Evolutionary conservation across 2,888 invertebrate species (phyloP), one percentile per base, ranked within the genome.

Genomic region (Campaea margaritaria): DNA sequence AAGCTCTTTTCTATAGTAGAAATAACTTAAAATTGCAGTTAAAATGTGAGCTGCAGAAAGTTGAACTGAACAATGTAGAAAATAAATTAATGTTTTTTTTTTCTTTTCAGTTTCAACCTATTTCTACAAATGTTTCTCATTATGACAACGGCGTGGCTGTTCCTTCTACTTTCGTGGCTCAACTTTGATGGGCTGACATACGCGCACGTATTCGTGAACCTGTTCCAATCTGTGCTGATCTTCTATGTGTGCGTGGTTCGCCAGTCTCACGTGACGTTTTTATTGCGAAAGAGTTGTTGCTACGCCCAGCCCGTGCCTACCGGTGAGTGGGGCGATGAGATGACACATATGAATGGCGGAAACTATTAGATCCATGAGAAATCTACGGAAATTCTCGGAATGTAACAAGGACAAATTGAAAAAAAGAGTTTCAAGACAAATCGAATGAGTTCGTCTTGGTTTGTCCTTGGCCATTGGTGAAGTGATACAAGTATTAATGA

Each of bases 291-390:
- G 85, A 95, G 96, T 52, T 97, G 96, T 85, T 96, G 96, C 74
- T 96, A 96, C 78, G 94, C 94, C 34, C 95, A 96, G 66, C 95
- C 95, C 0, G 93, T 95, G 28, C 95, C 95, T 2, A 93, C 94
- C 0, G 94, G 94, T n/a, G 97, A 97, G 76, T 97, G 97, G 97
- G 97, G 97, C 0, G 97, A 97, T 76, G 97, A 97, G 88, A 95
- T 97, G 96, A 95, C 96, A 52, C 96, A 97, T 64, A 97, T 97
- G 95, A 96, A 96, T 76, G 95, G 96, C 13, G 94, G 94, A 0
- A 87, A 87, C 70, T 89, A 90, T 69, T 88, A 62, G 43, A 9
- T n/a, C 36, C 36, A 36, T 14, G 1, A 13, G 7, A 8, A 13
- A 39, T 39, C 14, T 36, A 5, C 36, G 36, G 36, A 5, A 5